Conservation (phyloP, 2,113 vertebrate species). For the Melanerpes formicivorus region DNA sequence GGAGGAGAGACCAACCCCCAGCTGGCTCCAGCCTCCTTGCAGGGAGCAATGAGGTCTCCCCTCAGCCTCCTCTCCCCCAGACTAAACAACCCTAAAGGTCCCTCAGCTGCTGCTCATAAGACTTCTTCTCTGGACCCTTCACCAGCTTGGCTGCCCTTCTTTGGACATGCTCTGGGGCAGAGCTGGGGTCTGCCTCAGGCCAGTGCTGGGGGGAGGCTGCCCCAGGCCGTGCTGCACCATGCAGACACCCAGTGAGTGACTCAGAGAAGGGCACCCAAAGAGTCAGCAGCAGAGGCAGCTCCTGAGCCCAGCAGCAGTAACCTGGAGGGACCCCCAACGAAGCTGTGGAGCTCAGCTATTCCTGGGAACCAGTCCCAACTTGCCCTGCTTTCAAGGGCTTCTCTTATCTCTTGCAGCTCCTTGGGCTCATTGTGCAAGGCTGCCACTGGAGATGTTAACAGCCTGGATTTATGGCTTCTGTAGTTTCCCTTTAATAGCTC, state of each 20-base stretch:
- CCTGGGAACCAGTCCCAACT: conserved; percentile 20
- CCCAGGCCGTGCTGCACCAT: neutral
- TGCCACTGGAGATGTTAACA: conserved; percentile 45
- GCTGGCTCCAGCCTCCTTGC: no score
- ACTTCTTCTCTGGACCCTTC: no score
- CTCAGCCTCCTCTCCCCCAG: no score
- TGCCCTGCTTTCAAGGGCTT: conserved; percentile 12
- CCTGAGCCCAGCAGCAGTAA: neutral
- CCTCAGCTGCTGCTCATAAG: no score
- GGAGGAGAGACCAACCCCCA: no score
- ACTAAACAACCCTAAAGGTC: no score
- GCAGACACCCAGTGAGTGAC: neutral
- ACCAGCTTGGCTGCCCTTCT: no score
- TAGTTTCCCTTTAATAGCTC: conserved; percentile 73
- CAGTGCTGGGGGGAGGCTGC: neutral
- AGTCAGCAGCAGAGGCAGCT: neutral
- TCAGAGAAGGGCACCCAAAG: neutral
- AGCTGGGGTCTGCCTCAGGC: no score
- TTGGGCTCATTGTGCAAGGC: conserved; percentile 52
- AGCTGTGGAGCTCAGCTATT: conserved; percentile 44
- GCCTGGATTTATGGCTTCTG: conserved; percentile 56
- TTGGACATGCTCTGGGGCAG: no score
- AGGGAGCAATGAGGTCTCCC: no score
- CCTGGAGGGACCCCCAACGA: conserved; percentile 50
- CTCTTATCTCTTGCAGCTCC: conserved; percentile 44